These are phyloP conservation scores for Brachyalestes nurse DNA, from an alignment of 2,797 vertebrate genomes.

Conservation along the genomic window DNA sequence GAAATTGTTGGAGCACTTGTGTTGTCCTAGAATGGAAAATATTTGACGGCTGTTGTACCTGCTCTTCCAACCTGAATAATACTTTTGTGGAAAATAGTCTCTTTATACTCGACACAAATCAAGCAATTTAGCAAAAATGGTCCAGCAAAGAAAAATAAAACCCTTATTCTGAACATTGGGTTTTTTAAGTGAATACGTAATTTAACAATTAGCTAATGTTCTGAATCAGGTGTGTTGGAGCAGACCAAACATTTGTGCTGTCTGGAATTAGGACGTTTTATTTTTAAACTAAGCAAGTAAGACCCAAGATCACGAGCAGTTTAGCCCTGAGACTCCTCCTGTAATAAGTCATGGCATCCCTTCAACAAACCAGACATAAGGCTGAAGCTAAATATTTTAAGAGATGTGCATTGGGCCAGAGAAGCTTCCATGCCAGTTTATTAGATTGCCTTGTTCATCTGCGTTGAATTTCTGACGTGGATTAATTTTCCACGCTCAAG, in stretches of 20 bases:
- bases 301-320: background rate
- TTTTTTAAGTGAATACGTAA: background rate
- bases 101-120: background rate
- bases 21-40: too few species aligned
- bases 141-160: background rate
- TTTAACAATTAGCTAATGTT: background rate
- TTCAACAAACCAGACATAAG: background rate
- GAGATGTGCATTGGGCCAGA: background rate
- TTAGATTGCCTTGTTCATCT: conserved; percentile 16
- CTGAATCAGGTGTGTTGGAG: background rate
- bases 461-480: conserved; percentile 17
- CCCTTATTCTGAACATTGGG: background rate
- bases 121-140: background rate
- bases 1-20: too few species aligned
- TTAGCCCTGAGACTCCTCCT: background rate
- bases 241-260: background rate
- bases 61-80: background rate
- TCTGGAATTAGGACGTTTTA: background rate
- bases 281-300: too few species aligned
- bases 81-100: background rate
- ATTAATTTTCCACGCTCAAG: conserved; percentile 14
- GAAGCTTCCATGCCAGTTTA: background rate
- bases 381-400: background rate
- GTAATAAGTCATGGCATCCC: background rate
- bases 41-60: background rate